These are phyloP conservation scores for Enteromius treurensis DNA, from an alignment of 2,797 vertebrate species.

Conservation along the genomic window DNA sequence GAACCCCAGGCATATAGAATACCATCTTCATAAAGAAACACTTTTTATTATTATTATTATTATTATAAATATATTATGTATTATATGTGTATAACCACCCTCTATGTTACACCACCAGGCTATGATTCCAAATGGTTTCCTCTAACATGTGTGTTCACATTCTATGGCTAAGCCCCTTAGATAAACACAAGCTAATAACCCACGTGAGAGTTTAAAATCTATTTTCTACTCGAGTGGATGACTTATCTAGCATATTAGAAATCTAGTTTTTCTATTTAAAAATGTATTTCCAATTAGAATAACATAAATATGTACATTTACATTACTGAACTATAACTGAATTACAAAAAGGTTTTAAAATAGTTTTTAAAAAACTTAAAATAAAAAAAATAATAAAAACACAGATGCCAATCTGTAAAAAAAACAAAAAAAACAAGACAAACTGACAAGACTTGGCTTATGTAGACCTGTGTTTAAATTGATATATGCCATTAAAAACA, in stretches of 20 bases:
- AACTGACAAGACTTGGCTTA: neutral
- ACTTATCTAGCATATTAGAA: neutral
- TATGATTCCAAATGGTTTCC: conserved; percentile 17
- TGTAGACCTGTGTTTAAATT: neutral
- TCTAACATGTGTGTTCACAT: neutral
- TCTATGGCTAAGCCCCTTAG: conserved; percentile 3
- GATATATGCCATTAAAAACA: neutral
- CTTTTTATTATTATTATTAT: too few species aligned
- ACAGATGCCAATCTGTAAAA: neutral
- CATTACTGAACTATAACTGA: neutral
- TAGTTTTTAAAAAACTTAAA: neutral
- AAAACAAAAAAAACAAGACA: neutral
- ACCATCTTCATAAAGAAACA: neutral
- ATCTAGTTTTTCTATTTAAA: neutral
- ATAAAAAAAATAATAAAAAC: neutral
- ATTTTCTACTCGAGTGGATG: neutral
- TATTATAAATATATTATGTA: too few species aligned
- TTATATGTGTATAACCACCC: too few species aligned
- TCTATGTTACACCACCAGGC: neutral
- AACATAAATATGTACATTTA: neutral
- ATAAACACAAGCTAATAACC: conserved; percentile 33
- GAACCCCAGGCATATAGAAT: neutral
- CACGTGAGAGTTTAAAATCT: conserved; percentile 18
- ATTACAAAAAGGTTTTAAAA: neutral
- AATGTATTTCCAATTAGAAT: neutral